phyloP scores from a whole-genome alignment of 2,113 vertebrate species.

The Gymnogyps californianus region DNA sequence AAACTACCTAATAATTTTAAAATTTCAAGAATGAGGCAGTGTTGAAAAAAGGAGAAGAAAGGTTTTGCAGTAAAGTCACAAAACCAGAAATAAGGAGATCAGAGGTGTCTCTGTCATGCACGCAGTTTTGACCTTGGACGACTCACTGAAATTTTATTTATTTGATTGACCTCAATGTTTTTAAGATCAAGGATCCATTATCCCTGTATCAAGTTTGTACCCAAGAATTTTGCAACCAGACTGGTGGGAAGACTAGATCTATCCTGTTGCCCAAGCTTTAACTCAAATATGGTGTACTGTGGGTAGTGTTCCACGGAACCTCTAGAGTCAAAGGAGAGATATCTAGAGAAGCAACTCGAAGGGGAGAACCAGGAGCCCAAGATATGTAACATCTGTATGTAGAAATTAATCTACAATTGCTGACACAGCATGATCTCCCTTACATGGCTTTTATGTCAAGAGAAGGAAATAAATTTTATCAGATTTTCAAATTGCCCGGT shows the following conservation, averaged over 20 bases:
- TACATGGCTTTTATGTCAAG: not conserved
- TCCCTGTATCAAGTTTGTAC: not conserved
- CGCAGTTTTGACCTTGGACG: not conserved
- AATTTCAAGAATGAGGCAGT: not conserved
- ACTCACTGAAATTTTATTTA: not conserved
- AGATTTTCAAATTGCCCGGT: not conserved
- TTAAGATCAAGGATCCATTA: not conserved
- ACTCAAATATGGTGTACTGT: not conserved
- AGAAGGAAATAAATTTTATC: not conserved
- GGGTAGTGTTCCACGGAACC: not conserved
- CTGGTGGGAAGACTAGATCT: not conserved
- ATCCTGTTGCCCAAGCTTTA: not conserved
- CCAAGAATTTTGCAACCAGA: not conserved
- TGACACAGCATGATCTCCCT: not conserved
- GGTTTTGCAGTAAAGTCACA: not conserved
- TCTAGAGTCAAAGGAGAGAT: not conserved
- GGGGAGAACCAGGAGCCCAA: not conserved
- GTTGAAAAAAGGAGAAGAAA: not conserved
- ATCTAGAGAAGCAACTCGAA: rapidly evolving
- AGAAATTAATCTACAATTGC: not conserved
- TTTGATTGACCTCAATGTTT: not conserved
- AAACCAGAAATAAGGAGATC: not conserved
- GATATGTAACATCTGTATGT: not conserved
- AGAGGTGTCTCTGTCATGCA: not conserved
- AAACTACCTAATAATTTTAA: not conserved